These are phyloP conservation scores for Sebastes kiyomatsui DNA, from an alignment of 2,797 vertebrate species.

Conservation along the genomic window DNA sequence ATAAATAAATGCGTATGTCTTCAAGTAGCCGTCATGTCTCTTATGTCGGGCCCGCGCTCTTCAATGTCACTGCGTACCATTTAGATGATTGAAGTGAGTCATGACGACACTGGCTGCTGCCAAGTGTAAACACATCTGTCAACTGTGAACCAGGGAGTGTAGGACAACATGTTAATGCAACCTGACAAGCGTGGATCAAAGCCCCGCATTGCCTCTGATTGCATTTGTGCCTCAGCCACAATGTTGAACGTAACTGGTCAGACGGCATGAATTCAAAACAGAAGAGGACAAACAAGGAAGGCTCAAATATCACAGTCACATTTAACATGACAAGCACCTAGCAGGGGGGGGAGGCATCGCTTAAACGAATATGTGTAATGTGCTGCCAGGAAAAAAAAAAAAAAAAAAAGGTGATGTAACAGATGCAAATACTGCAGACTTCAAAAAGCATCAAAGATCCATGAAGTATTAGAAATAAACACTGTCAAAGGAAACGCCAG, in stretches of 20 bases:
- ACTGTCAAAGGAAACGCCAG: conserved; percentile 20
- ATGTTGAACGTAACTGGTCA: background rate
- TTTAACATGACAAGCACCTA: conserved; percentile 13
- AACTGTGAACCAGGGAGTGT: background rate
- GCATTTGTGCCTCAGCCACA: conserved; percentile 18
- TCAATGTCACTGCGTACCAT: conserved; percentile 25
- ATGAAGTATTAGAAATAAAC: conserved; percentile 48
- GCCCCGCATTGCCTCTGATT: conserved; percentile 29
- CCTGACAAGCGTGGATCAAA: conserved; percentile 50
- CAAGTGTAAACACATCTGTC: conserved; percentile 25
- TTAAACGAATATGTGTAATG: conserved; percentile 42
- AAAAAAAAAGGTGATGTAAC: conserved; percentile 47
- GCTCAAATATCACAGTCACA: conserved; percentile 13
- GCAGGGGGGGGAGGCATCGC: conserved; percentile 6
- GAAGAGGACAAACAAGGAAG: background rate
- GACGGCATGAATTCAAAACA: conserved; percentile 20
- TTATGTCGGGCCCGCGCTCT: background rate
- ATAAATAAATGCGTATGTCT: background rate
- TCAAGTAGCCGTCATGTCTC: background rate
- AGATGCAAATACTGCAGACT: conserved; percentile 53
- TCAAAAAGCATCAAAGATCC: conserved; percentile 57
- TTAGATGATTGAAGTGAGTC: conserved; percentile 45
- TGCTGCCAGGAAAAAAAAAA: conserved; percentile 24
- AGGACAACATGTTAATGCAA: conserved; percentile 30
- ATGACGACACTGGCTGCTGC: conserved; percentile 35